phyloP scores from a whole-genome alignment of 1,140 invertebrate genomes.

The Augochlora pura region DNA sequence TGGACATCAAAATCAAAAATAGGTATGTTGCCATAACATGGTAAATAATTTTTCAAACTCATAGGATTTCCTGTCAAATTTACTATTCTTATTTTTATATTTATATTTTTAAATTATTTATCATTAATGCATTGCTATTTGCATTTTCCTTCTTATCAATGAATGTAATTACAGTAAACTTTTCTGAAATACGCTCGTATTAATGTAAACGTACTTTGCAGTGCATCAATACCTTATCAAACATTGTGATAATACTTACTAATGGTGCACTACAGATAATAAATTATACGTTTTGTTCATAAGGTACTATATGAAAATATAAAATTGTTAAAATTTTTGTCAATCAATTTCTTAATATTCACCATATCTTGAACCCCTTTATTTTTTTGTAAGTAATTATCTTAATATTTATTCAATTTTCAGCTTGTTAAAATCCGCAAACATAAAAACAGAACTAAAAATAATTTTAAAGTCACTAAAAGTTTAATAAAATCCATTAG shows the following conservation, averaged over 20 bases:
- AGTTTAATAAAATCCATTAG: slow-evolving; percentile 5
- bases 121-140: background rate
- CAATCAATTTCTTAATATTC: background rate
- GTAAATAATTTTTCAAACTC: slow-evolving; percentile 1
- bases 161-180: slow-evolving; percentile 3
- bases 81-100: slow-evolving; percentile 1
- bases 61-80: background rate
- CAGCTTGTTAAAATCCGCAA: background rate
- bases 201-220: slow-evolving; percentile 15
- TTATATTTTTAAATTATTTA: background rate
- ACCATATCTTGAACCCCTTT: background rate
- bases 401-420: background rate
- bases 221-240: background rate
- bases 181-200: slow-evolving; percentile 9
- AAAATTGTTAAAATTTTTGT: slow-evolving; percentile 44
- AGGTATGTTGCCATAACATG: background rate
- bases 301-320: slow-evolving; percentile 16
- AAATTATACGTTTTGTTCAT: slow-evolving; percentile 11
- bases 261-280: slow-evolving; percentile 2
- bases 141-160: slow-evolving; percentile 3
- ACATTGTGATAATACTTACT: slow-evolving; percentile 10
- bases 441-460: background rate
- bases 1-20: background rate
- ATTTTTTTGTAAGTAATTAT: background rate
- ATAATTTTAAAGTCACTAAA: background rate